Base-by-base conservation (phyloP, 2,113 vertebrate species). In the Oplegnathus fasciatus region DNA sequence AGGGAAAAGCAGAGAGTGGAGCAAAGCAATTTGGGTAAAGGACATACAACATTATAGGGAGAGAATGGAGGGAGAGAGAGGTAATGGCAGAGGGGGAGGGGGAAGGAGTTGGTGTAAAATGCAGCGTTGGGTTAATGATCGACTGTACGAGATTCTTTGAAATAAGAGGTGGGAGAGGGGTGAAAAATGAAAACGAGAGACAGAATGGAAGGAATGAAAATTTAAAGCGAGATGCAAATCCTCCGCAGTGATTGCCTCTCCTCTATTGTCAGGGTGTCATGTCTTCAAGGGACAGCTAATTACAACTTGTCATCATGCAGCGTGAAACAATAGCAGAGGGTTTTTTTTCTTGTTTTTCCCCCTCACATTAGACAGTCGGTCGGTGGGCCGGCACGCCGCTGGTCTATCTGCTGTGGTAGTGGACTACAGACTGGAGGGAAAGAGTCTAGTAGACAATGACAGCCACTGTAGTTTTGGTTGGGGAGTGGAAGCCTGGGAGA, bases 401-500 rank as follows among this genome's bases (percentile, higher is more conserved):
- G 75, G 68, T 60, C 78, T 37, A 7, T 84, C 87, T 72, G 54
- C 84, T 66, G 74, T 65, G 69, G 60, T 37, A 54, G 61, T 73
- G 76, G 80, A 83, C 84, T 74, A 10, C 71, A 78, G 72, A 78
- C 79, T 65, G 71, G 55, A 80, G 79, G 13, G 71, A 89, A 78
- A 86, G 83, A 85, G 68, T 60, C 58, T 65, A 30, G 83, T 17
- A 91, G 86, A 95, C 94, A 95, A 95, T 95, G 94, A 93, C 87
- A 88, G 81, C 87, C 93, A 94, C 91, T 95, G 94, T 95, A 95
- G 92, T 88, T 92, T 71, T 50, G 76, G 77, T 89, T 83, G 65
- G 81, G 79, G 88, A 91, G 86, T 86, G 88, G 91, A 93, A 88
- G 94, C 93, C 83, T 91, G 88, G 42, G 86, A 92, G 90, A 94